Evolutionary conservation across 2,888 invertebrate genomes (phyloP).

Genomic region (Eumacrocentrus americanus): DNA sequence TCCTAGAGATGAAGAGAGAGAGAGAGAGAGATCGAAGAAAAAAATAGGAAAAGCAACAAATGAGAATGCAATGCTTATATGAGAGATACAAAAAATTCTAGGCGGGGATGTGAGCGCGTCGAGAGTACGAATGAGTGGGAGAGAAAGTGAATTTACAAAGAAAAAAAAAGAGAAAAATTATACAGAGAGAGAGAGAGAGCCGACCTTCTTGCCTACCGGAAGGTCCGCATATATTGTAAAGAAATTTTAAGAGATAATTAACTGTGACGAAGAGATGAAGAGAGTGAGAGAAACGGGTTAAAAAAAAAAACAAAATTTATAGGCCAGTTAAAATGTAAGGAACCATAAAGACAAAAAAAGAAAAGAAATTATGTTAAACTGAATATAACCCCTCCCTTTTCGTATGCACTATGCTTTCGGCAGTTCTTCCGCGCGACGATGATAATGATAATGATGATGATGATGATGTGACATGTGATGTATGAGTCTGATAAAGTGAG

Average conservation of each 20-base stretch:
- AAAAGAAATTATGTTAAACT: conserved; percentile 13
- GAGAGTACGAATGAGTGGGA: conserved; percentile 4
- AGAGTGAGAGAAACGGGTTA: conserved; percentile 44
- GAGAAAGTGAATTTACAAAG: conserved; percentile 22
- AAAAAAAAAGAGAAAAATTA: conserved; percentile 55
- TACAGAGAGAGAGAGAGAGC: conserved; percentile 61
- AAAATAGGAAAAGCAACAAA: not conserved
- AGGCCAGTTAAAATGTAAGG: conserved; percentile 39
- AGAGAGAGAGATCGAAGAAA: conserved; percentile 22
- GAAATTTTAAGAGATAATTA: conserved; percentile 57
- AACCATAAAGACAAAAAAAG: conserved; percentile 45
- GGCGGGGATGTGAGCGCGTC: not conserved
- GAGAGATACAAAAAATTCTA: not conserved
- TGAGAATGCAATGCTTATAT: conserved; percentile 8
- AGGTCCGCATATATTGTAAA: conserved; percentile 61
- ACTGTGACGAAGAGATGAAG: conserved; percentile 42
- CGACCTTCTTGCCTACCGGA: conserved; percentile 61
- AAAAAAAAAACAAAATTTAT: conserved; percentile 39
- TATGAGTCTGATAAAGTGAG: conserved; percentile 27
- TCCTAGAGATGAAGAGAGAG: conserved; percentile 49
- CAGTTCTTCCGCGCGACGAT: conserved; percentile 37
- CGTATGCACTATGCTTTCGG: conserved; percentile 36
- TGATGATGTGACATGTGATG: conserved; percentile 6
- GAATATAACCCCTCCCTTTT: conserved; percentile 33
- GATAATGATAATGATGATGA: conserved; percentile 29